These are phyloP conservation scores for Iselma pallidipennis DNA, from an alignment of 2,888 invertebrate species.

Conservation along the genomic window DNA sequence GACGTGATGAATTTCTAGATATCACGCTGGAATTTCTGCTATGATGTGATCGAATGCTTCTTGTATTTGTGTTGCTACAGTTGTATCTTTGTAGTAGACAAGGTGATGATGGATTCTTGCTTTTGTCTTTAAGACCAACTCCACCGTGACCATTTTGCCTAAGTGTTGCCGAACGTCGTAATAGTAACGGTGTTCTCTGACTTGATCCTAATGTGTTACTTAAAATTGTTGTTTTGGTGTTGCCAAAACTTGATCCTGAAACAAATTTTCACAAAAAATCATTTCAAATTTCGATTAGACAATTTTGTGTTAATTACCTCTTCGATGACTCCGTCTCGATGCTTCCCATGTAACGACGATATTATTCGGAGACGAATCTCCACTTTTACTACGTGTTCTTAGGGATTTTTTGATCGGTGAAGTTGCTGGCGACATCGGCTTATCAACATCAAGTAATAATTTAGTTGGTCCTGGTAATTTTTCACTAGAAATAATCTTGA, in stretches of 20 bases:
- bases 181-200: slow-evolving; percentile 56
- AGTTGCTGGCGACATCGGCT: slow-evolving; percentile 52
- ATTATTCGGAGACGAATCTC: slow-evolving; percentile 46
- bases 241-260: slow-evolving; percentile 70
- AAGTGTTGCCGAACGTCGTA: slow-evolving; percentile 65
- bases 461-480: slow-evolving; percentile 31
- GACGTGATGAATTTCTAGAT: slow-evolving; percentile 78
- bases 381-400: slow-evolving; percentile 36
- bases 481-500: slow-evolving; percentile 58
- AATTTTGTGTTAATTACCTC: slow-evolving; percentile 37
- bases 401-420: slow-evolving; percentile 52
- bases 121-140: slow-evolving; percentile 42
- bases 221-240: slow-evolving; percentile 65
- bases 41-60: slow-evolving; percentile 69
- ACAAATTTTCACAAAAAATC: not conserved
- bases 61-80: slow-evolving; percentile 35
- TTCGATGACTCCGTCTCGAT: slow-evolving; percentile 61
- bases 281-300: not conserved
- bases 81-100: slow-evolving; percentile 58
- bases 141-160: slow-evolving; percentile 56
- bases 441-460: slow-evolving; percentile 43
- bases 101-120: slow-evolving; percentile 61
- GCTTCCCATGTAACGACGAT: slow-evolving; percentile 73
- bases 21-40: slow-evolving; percentile 81
- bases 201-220: slow-evolving; percentile 57